These are phyloP conservation scores for Bufotes viridis DNA, from an alignment of 2,797 vertebrate genomes.

Conservation along the genomic window DNA sequence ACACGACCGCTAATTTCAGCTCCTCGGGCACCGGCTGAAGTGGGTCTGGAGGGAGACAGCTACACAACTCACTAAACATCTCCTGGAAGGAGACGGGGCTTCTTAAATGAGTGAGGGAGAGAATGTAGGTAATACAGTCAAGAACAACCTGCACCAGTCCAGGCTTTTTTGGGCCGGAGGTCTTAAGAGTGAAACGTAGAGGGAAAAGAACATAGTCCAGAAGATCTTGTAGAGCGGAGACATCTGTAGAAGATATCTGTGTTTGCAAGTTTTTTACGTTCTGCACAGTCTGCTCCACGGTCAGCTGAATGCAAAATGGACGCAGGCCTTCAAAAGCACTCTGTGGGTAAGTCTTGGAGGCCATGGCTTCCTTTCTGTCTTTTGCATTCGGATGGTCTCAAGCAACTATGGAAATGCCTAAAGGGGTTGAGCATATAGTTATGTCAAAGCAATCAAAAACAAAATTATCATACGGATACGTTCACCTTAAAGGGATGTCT, in stretches of 20 bases:
- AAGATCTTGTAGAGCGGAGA: slow-evolving; percentile 88
- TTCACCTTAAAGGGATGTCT: no score
- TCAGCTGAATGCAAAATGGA: slow-evolving; percentile 87
- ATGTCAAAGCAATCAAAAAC: not conserved
- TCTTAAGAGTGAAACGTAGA: slow-evolving; percentile 86
- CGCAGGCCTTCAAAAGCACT: slow-evolving; percentile 88
- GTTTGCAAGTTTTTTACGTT: slow-evolving; percentile 79
- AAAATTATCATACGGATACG: not conserved
- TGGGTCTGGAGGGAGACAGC: slow-evolving; percentile 82
- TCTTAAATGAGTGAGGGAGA: slow-evolving; percentile 83
- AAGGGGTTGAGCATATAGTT: not conserved
- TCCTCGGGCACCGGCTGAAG: slow-evolving; percentile 83
- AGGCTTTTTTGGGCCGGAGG: slow-evolving; percentile 80
- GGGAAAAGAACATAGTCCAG: slow-evolving; percentile 95
- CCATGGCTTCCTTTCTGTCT: slow-evolving; percentile 66
- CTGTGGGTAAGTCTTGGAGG: slow-evolving; percentile 84
- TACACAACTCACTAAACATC: slow-evolving; percentile 87
- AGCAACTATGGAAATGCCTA: not conserved
- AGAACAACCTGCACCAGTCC: slow-evolving; percentile 80
- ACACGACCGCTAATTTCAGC: slow-evolving; percentile 80
- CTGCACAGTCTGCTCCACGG: slow-evolving; percentile 78
- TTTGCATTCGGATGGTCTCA: no score
- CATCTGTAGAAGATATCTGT: slow-evolving; percentile 77
- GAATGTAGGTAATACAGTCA: slow-evolving; percentile 79
- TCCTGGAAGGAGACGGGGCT: slow-evolving; percentile 82